Percentiles rank a stretch among this genome's conserved stretches.
Conservation (phyloP, 1,140 invertebrate genomes). For the Aphidius gifuensis region DNA sequence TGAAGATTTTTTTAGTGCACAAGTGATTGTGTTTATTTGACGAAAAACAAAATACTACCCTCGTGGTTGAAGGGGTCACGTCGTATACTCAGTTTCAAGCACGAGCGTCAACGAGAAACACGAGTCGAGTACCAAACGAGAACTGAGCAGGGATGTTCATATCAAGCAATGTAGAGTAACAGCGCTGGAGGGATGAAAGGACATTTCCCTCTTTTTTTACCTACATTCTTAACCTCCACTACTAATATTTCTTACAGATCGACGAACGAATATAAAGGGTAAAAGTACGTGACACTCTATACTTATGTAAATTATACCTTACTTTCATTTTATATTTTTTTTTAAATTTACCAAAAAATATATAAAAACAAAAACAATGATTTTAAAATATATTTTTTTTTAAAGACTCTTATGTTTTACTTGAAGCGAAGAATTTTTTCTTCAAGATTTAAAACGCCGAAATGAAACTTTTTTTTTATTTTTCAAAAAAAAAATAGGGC, state of each 20-base stretch:
- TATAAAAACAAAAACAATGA: not conserved
- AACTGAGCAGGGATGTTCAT: constrained; percentile 37
- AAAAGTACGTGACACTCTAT: constrained; percentile 29
- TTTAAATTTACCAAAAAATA: not conserved
- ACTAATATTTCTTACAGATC: constrained; percentile 12
- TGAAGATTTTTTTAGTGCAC: not conserved
- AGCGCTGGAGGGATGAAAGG: constrained; percentile 23
- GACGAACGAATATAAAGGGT: constrained; percentile 33
- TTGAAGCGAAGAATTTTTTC: not conserved
- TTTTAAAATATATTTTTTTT: too few relatives aligned
- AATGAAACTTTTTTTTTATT: too few relatives aligned
- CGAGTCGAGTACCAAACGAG: constrained; percentile 44
- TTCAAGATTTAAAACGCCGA: too few relatives aligned
- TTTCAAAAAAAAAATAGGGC: too few relatives aligned
- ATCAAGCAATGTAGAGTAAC: constrained; percentile 15
- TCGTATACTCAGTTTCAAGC: not conserved
- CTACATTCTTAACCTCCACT: not conserved
- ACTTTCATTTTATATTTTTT: constrained; percentile 6
- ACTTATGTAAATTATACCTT: constrained; percentile 10
- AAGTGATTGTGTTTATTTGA: too few relatives aligned
- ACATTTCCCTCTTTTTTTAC: constrained; percentile 12
- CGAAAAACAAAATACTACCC: constrained; percentile 3
- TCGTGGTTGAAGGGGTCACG: constrained; percentile 13
- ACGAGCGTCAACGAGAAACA: constrained; percentile 14
- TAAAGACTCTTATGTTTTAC: not conserved